Percentiles rank a stretch among this genome's conserved stretches.
Conservation (phyloP, 2,113 vertebrate species). For the Hydropotes inermis region DNA sequence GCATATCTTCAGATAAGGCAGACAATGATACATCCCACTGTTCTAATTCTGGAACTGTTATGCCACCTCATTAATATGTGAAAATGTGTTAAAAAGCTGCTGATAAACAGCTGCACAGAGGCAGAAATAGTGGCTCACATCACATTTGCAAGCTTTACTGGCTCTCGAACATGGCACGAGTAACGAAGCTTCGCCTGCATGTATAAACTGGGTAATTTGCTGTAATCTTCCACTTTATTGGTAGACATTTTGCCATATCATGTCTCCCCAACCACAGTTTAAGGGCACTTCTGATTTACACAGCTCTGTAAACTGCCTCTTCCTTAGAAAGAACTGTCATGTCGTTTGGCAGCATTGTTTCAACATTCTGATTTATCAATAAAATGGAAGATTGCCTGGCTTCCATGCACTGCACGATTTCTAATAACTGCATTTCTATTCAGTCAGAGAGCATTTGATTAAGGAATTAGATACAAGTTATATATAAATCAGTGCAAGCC, state of each 20-base stretch:
- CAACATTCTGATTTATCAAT: slow-evolving; percentile 13
- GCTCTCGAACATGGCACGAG: slow-evolving; percentile 34
- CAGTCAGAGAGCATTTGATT: slow-evolving; percentile 19
- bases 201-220: slow-evolving; percentile 39
- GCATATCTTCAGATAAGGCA: slow-evolving; percentile 32
- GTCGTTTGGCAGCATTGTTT: background rate
- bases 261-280: slow-evolving; percentile 57
- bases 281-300: slow-evolving; percentile 55
- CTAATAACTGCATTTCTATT: slow-evolving; percentile 15
- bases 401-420: background rate
- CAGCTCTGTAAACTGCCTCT: slow-evolving; percentile 32
- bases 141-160: slow-evolving; percentile 52
- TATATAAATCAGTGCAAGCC: background rate
- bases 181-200: background rate
- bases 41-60: slow-evolving; percentile 66
- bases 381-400: slow-evolving; percentile 28
- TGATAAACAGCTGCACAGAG: slow-evolving; percentile 71
- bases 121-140: slow-evolving; percentile 55
- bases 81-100: slow-evolving; percentile 68
- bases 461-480: slow-evolving; percentile 46
- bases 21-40: slow-evolving; percentile 53
- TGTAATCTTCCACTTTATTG: slow-evolving; percentile 29
- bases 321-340: slow-evolving; percentile 33
- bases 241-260: slow-evolving; percentile 41
- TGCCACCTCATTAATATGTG: slow-evolving; percentile 72